Conservation (phyloP, 2,113 vertebrate genomes). For the Halichoeres trimaculatus region DNA sequence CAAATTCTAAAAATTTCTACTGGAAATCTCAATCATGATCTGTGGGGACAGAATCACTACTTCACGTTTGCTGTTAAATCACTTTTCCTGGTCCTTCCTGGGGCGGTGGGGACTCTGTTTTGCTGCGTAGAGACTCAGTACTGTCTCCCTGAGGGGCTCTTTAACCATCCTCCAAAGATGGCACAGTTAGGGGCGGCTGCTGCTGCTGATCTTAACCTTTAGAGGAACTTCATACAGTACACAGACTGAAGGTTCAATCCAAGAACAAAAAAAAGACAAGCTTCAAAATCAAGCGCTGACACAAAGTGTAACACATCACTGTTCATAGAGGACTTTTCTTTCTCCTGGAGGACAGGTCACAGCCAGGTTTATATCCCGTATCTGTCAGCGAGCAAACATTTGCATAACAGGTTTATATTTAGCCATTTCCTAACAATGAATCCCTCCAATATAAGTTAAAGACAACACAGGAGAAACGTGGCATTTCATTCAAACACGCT, state of each 20-base stretch:
- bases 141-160: too few species aligned
- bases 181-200: background rate
- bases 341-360: background rate
- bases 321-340: background rate
- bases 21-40: background rate
- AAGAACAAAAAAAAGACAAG: conserved; percentile 18
- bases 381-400: conserved; percentile 14
- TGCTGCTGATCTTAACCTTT: conserved; percentile 21
- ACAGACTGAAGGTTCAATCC: conserved; percentile 9
- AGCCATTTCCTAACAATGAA: conserved; percentile 37
- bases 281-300: conserved; percentile 16
- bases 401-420: conserved; percentile 7
- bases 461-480: conserved; percentile 46
- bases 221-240: conserved; percentile 34
- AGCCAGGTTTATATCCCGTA: conserved; percentile 3
- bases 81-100: background rate
- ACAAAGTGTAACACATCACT: background rate
- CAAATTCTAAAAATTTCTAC: background rate
- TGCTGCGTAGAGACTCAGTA: too few species aligned
- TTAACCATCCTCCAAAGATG: too few species aligned
- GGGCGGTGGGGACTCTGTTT: too few species aligned
- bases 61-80: background rate
- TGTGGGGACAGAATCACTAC: background rate
- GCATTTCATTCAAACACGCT: conserved; percentile 51
- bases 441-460: conserved; percentile 51